Evolutionary conservation across 2,113 vertebrate species (phyloP), one percentile per base, ranked within the genome.

Genomic region (Petromus typicus): DNA sequence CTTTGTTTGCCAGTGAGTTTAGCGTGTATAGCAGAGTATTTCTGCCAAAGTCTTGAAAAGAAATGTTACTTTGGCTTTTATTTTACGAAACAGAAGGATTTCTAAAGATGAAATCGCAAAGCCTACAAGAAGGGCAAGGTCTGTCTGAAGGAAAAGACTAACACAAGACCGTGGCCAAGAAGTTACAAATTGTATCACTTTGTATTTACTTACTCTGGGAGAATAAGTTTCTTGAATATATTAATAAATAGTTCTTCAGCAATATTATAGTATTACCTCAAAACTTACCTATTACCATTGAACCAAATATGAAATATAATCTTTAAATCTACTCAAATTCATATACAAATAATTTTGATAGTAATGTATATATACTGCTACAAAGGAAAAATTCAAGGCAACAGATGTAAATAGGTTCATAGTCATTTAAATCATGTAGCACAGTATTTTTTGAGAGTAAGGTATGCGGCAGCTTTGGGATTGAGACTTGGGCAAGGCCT

Each of bases 1-100:
- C 81, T 81, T 93, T 82, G 13, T 80, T 94, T 78, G 86, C 75
- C 59, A 91, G 69, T 64, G 86, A 95, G 64, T 22, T 80, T 87
- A 67, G 45, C 61, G 23, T 87, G 87, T 94, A 51, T 90, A 64
- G 56, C 54, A 86, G 54, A 82, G 20, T 23, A 57, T 57, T 86
- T 63, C 56, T 91, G 64, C 66, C 84, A 91, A 76, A 83, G 32
- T 87, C 27, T 96, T 89, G 3, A 14, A 95, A 96, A 93, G 18
- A 94, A 95, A 91, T 86, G 51, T 22, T 54, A 37, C 40, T 78
- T 80, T 94, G 20, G 12, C 34, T 22, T 80, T 89, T 76, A 91
- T 22, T 92, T 93, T 75, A 30, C 34, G 89, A 89, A 86, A 89
- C 71, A 89, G 80, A 85, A 89, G 37, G 1, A 25, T 92, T 90